A percentile compares a stretch with the other conserved stretches of the same genome.
phyloP scores from a whole-genome alignment of 2,113 vertebrate genomes.

The Silurus meridionalis region DNA sequence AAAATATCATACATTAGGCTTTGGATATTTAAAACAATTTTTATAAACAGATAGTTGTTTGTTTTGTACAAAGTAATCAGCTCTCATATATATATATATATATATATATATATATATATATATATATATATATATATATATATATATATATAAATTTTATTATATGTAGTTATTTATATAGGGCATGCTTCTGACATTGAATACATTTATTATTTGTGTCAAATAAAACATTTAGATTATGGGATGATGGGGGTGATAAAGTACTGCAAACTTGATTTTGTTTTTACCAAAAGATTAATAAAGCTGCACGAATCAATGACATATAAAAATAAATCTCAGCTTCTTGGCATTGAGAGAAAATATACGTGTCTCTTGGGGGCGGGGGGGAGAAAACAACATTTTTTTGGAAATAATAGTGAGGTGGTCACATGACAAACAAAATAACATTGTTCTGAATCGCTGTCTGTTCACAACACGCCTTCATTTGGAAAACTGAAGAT shows the following conservation, averaged over 20 bases:
- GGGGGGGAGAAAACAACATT: too few relatives aligned
- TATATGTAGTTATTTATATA: conserved; percentile 60
- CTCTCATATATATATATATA: conserved; percentile 57
- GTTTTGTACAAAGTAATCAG: conserved; percentile 70
- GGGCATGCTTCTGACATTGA: conserved; percentile 71
- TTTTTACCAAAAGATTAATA: conserved; percentile 62
- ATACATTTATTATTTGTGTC: conserved; percentile 63
- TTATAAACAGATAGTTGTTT: conserved; percentile 69
- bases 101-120: too few relatives aligned
- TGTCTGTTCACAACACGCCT: conserved; percentile 45
- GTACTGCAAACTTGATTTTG: conserved; percentile 60
- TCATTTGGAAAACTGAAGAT: conserved; percentile 42
- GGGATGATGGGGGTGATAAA: conserved; percentile 43
- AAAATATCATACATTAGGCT: conserved; percentile 66
- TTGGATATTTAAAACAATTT: conserved; percentile 72
- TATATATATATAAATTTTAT: conserved; percentile 52
- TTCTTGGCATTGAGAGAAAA: conserved; percentile 75
- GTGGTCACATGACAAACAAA: conserved; percentile 70
- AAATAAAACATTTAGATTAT: conserved; percentile 55
- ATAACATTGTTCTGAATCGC: conserved; percentile 38
- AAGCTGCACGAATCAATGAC: conserved; percentile 69
- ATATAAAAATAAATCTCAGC: conserved; percentile 79
- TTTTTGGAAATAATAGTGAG: conserved; percentile 61
- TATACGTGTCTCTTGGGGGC: conserved; percentile 73
- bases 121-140: conserved; percentile 42